Conservation (phyloP, 1,140 invertebrate species). For the Bombus superbus region DNA sequence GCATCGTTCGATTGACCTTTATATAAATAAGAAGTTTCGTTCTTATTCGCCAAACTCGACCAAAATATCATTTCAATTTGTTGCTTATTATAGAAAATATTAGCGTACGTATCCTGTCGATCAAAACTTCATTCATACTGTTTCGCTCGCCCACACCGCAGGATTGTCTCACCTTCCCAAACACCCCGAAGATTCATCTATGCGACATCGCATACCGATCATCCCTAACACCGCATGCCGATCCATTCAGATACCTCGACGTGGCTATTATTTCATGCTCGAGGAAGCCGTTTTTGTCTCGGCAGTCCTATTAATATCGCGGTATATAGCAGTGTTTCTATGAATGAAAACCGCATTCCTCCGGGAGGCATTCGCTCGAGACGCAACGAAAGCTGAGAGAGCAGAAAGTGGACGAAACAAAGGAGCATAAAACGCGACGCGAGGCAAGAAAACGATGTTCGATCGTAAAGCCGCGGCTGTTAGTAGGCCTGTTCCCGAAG, state of each 20-base stretch:
- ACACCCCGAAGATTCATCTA: too few species aligned
- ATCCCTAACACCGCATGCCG: not conserved
- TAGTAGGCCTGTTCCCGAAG: slow-evolving; percentile 46
- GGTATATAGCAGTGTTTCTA: not conserved
- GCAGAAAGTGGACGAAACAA: slow-evolving; percentile 16
- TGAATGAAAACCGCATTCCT: slow-evolving; percentile 24
- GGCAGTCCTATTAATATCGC: not conserved
- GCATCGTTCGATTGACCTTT: too few species aligned
- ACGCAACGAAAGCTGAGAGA: too few species aligned
- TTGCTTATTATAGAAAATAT: too few species aligned
- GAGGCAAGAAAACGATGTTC: slow-evolving; percentile 21
- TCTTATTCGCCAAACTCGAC: too few species aligned
- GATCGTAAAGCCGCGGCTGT: slow-evolving; percentile 42
- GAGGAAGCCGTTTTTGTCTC: not conserved
- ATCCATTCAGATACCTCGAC: not conserved
- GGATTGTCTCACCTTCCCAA: too few species aligned
- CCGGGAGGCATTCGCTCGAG: not conserved
- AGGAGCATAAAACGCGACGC: slow-evolving; percentile 41
- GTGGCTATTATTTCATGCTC: not conserved
- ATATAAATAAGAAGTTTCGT: too few species aligned
- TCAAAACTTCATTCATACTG: too few species aligned
- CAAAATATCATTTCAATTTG: too few species aligned
- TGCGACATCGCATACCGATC: too few species aligned
- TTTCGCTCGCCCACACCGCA: too few species aligned
- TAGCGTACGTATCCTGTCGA: too few species aligned